These are phyloP conservation scores for Atherix ibis DNA, from an alignment of 2,888 invertebrate genomes.

Conservation along the genomic window DNA sequence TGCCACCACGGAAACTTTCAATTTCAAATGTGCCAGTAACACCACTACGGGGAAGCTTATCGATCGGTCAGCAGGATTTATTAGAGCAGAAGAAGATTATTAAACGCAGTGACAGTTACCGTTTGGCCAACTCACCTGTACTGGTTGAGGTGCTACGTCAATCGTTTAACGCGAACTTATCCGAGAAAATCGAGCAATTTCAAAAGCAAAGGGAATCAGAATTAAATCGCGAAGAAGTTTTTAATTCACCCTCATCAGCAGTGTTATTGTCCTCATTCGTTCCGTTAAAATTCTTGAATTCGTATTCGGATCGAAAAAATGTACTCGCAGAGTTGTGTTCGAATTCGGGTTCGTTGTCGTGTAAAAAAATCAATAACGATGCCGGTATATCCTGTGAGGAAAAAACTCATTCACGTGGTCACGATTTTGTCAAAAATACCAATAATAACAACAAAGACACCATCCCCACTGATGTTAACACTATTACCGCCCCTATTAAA, in stretches of 20 bases:
- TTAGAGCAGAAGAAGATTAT: constrained; percentile 30
- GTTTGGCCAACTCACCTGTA: constrained; percentile 46
- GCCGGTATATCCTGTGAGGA: background rate
- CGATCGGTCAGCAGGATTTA: constrained; percentile 5
- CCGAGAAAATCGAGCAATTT: background rate
- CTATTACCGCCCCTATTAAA: background rate
- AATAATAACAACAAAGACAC: background rate
- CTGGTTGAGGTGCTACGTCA: background rate
- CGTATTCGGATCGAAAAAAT: background rate
- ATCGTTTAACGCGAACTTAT: no score
- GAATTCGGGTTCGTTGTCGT: background rate
- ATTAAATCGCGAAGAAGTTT: background rate
- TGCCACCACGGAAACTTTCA: constrained; percentile 16
- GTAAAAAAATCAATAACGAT: background rate
- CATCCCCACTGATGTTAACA: background rate
- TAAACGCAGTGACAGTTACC: constrained; percentile 72
- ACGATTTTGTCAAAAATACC: no score
- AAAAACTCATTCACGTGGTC: no score
- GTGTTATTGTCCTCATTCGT: no score
- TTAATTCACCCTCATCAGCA: no score
- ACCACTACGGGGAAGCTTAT: constrained; percentile 9
- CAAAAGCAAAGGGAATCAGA: background rate
- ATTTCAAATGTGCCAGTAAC: constrained; percentile 12
- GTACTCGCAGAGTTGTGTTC: background rate
- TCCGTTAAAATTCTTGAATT: no score